Percentiles rank a stretch among this genome's conserved stretches.
Conservation (phyloP, 2,888 invertebrate genomes). For the Lymantria monacha region DNA sequence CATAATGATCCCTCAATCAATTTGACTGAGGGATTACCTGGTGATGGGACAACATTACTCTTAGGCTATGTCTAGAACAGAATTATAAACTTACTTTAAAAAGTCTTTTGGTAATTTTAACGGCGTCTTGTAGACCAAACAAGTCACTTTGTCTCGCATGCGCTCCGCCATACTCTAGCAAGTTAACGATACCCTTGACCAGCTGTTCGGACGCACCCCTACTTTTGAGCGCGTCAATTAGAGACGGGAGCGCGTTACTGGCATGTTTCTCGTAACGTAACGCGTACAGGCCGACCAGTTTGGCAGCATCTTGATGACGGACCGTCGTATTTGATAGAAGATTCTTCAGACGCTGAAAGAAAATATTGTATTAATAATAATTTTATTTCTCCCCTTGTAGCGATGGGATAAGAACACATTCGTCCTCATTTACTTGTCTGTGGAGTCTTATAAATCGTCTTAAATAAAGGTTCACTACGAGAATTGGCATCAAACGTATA, state of each 20-base stretch:
- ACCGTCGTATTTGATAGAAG: constrained; percentile 88
- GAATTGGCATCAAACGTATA: too few relatives aligned
- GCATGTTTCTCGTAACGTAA: constrained; percentile 95
- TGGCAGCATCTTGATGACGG: constrained; percentile 90
- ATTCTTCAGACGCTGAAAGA: constrained; percentile 86
- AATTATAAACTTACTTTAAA: constrained; percentile 83
- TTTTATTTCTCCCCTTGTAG: too few relatives aligned
- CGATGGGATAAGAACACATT: too few relatives aligned
- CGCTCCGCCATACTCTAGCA: constrained; percentile 93
- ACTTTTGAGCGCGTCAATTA: constrained; percentile 88
- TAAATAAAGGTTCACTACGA: too few relatives aligned
- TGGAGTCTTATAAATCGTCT: too few relatives aligned
- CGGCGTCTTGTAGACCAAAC: constrained; percentile 91
- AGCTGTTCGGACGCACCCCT: constrained; percentile 85
- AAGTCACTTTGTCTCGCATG: constrained; percentile 91
- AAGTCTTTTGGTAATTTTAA: constrained; percentile 94
- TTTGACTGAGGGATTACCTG: too few relatives aligned
- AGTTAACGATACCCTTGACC: constrained; percentile 83
- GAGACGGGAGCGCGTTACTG: constrained; percentile 87
- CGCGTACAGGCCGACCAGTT: constrained; percentile 95
- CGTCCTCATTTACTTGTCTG: too few relatives aligned
- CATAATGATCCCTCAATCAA: too few relatives aligned
- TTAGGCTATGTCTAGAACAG: too few relatives aligned
- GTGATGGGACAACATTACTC: too few relatives aligned
- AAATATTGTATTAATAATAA: not conserved